Conservation (phyloP, 2,888 invertebrate genomes). For the Kryphioiulus occultus region DNA sequence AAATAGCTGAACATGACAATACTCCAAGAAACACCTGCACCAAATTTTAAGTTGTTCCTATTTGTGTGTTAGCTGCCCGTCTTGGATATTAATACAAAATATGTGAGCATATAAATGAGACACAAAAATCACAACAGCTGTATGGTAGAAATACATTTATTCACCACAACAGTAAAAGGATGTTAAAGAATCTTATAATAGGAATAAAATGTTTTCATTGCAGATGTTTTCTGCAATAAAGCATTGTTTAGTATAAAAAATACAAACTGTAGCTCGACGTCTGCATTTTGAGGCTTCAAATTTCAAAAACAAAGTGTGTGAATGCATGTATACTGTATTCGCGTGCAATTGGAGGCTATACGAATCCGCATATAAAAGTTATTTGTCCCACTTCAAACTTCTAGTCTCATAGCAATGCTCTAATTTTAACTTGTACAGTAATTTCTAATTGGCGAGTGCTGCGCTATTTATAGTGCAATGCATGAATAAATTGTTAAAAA, state of each 20-base stretch:
- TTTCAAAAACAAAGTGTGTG: too few relatives aligned
- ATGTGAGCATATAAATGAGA: neutral
- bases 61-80: neutral
- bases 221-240: neutral
- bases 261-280: too few relatives aligned
- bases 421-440: neutral
- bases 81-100: neutral
- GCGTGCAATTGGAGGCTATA: neutral
- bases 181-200: neutral
- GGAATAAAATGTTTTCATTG: neutral
- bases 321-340: too few relatives aligned
- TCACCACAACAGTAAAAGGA: neutral
- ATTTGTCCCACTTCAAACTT: neutral
- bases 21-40: conserved; percentile 10
- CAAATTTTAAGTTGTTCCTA: neutral
- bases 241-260: neutral
- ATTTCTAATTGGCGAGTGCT: neutral
- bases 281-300: too few relatives aligned
- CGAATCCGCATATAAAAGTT: neutral
- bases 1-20: neutral
- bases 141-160: neutral
- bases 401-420: neutral
- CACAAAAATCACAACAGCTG: neutral
- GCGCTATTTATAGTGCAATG: neutral
- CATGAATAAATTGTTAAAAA: neutral